These are phyloP conservation scores for Melanocharis versteri DNA, from an alignment of 2,113 vertebrate genomes.

Conservation along the genomic window DNA sequence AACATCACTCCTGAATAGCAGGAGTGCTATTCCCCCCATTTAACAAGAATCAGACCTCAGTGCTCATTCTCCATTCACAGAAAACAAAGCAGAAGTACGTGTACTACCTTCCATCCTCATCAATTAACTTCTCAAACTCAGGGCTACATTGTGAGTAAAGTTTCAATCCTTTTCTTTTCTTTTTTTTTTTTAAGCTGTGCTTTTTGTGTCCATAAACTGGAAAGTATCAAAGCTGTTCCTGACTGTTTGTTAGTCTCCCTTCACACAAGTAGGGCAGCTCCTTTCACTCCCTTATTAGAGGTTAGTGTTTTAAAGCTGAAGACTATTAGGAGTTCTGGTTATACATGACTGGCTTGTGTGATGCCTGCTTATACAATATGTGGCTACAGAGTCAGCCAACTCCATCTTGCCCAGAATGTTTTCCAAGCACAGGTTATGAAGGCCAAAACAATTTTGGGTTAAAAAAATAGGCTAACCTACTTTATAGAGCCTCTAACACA, in stretches of 20 bases:
- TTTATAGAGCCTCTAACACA: not conserved
- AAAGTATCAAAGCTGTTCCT: not conserved
- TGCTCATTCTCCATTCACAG: not conserved
- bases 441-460: not conserved
- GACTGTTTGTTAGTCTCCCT: not conserved
- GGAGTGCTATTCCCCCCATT: not conserved
- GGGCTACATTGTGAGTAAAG: fast-evolving
- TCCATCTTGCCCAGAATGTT: not conserved
- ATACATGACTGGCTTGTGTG: not conserved
- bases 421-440: not conserved
- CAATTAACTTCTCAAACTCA: not conserved
- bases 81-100: not conserved
- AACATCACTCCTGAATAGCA: not conserved
- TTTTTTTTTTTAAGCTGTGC: not conserved
- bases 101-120: not conserved
- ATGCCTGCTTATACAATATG: not conserved
- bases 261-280: not conserved
- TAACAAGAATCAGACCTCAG: not conserved
- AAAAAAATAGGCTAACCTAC: not conserved
- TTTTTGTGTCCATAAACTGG: not conserved
- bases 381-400: not conserved
- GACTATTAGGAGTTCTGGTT: not conserved
- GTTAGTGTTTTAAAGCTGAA: not conserved
- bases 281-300: not conserved
- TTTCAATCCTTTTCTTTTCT: not conserved